A percentile compares a stretch with the other conserved stretches of the same genome.
phyloP scores from a whole-genome alignment of 2,797 vertebrate species.

The Huso huso region DNA sequence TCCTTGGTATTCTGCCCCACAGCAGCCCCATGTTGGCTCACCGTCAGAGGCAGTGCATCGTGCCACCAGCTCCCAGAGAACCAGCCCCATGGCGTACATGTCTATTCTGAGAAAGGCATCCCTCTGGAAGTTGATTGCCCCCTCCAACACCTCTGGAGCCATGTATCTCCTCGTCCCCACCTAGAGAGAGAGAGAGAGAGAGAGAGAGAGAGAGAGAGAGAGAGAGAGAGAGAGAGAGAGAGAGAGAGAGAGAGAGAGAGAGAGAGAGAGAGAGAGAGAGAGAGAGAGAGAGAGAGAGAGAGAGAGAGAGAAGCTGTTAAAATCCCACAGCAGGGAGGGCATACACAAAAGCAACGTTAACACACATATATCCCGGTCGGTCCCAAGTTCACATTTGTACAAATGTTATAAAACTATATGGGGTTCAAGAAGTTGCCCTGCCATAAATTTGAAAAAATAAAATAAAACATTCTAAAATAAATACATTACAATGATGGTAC shows the following conservation, averaged over 20 bases:
- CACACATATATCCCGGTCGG: too few species aligned
- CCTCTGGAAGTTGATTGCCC: slow-evolving; percentile 96
- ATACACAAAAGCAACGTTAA: neutral
- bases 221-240: neutral
- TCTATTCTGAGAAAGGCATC: slow-evolving; percentile 97
- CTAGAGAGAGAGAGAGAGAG: slow-evolving; percentile 38
- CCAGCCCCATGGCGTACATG: slow-evolving; percentile 97
- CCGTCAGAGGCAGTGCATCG: slow-evolving; percentile 83
- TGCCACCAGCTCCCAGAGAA: slow-evolving; percentile 91
- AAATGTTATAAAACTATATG: too few species aligned
- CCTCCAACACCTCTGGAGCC: slow-evolving; percentile 95
- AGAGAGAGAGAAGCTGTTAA: too few species aligned
- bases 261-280: too few species aligned
- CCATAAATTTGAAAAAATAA: too few species aligned
- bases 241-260: neutral
- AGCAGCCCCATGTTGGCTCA: slow-evolving; percentile 47
- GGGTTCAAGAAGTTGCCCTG: too few species aligned
- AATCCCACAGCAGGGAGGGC: neutral
- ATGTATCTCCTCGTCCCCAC: slow-evolving; percentile 95
- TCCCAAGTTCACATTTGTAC: too few species aligned
- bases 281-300: too few species aligned
- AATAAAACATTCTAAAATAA: too few species aligned
- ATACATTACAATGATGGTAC: too few species aligned
- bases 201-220: neutral
- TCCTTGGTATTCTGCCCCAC: slow-evolving; percentile 4